These are phyloP conservation scores for Lepus oiostolus DNA, from an alignment of 2,797 vertebrate species.

Conservation along the genomic window DNA sequence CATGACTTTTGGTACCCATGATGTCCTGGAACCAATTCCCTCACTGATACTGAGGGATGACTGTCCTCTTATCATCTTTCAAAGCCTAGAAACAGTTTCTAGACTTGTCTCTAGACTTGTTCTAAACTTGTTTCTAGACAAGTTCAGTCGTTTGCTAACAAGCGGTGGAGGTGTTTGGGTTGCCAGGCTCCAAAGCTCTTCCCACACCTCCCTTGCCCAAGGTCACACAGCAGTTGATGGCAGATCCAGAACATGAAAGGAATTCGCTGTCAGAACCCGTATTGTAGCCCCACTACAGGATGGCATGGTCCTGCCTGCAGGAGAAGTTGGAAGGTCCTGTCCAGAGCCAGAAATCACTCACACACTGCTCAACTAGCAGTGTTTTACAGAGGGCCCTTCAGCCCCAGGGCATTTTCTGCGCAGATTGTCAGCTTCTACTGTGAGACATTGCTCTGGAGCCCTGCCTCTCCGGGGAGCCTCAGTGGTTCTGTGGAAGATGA, in stretches of 20 bases:
- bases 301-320: neutral
- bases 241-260: neutral
- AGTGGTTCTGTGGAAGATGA: slow-evolving; percentile 48
- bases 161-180: neutral
- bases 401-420: slow-evolving; percentile 75
- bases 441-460: slow-evolving; percentile 49
- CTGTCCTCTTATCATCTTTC: neutral
- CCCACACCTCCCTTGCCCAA: neutral
- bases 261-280: neutral
- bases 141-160: neutral
- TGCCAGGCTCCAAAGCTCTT: neutral
- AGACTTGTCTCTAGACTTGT: too few relatives aligned
- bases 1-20: too few relatives aligned
- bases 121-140: neutral
- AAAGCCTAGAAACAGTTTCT: neutral
- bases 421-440: slow-evolving; percentile 64
- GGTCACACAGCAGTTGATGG: neutral
- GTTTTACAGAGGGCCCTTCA: slow-evolving; percentile 74
- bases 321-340: neutral
- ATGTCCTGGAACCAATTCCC: too few relatives aligned
- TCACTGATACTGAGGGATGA: too few relatives aligned
- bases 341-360: neutral
- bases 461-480: slow-evolving; percentile 76
- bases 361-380: slow-evolving; percentile 54
- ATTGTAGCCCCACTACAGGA: neutral